phyloP scores from a whole-genome alignment of 2,113 vertebrate genomes.

The Seriola rivoliana region DNA sequence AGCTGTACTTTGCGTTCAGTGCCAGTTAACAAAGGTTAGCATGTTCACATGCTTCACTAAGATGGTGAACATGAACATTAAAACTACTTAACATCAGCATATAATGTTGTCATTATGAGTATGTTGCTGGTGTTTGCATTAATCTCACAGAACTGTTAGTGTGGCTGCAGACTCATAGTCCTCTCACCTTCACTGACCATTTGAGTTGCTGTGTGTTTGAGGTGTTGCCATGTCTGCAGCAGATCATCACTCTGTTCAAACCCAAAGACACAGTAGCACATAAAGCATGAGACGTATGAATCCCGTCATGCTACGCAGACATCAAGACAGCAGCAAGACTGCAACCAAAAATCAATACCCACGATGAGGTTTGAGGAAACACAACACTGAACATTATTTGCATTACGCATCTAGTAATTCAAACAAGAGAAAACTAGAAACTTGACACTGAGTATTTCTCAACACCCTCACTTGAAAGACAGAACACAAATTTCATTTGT shows the following conservation, averaged over 20 bases:
- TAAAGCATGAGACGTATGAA: background rate
- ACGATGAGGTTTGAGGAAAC: background rate
- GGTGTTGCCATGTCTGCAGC: background rate
- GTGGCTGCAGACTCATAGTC: background rate
- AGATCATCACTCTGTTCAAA: background rate
- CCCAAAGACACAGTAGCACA: background rate
- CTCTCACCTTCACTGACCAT: background rate
- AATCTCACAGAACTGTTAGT: no score
- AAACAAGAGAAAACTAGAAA: background rate
- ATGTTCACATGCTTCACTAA: background rate
- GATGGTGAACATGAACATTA: background rate
- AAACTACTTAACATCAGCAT: background rate
- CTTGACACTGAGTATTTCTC: constrained; percentile 8
- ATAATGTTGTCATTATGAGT: background rate
- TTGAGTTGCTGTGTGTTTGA: background rate
- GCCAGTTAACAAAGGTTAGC: background rate
- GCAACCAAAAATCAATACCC: background rate
- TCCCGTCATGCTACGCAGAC: background rate
- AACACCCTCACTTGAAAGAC: background rate
- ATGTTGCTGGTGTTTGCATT: background rate
- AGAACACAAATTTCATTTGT: constrained; percentile 37
- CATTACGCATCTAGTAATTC: background rate
- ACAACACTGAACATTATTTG: background rate
- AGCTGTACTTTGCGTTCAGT: no score
- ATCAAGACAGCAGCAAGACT: background rate